Conservation (phyloP, 64 coral and sea anemone genomes). For the Dendrophyllia cribrosa region DNA sequence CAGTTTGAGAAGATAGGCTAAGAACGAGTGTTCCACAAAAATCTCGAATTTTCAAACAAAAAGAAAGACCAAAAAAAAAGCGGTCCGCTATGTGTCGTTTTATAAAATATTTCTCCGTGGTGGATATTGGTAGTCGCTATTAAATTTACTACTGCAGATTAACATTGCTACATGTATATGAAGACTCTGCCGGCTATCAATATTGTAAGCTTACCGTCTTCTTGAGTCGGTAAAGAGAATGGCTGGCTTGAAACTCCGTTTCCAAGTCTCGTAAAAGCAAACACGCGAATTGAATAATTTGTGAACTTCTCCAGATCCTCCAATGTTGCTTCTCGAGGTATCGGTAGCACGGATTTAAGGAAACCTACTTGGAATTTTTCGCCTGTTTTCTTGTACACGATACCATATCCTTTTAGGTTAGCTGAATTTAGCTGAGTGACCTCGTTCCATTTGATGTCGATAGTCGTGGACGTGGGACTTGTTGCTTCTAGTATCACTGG, state of each 20-base stretch:
- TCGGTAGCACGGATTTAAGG: slow-evolving; percentile 38
- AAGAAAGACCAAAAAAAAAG: too few species aligned
- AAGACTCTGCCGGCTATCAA: too few species aligned
- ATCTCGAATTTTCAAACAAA: too few species aligned
- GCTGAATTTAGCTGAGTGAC: slow-evolving; percentile 18
- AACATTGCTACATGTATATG: too few species aligned
- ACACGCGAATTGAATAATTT: slow-evolving; percentile 65
- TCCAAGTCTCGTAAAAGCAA: slow-evolving; percentile 55
- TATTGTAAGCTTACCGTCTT: slow-evolving; percentile 54
- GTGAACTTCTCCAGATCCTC: slow-evolving; percentile 59
- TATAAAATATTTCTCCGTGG: too few species aligned
- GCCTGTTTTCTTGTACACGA: slow-evolving; percentile 63
- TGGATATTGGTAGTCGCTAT: too few species aligned
- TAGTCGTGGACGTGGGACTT: slow-evolving; percentile 42
- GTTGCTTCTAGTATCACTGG: slow-evolving; percentile 28
- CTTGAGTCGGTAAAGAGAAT: slow-evolving; percentile 48
- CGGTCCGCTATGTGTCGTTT: too few species aligned
- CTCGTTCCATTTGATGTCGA: slow-evolving; percentile 49
- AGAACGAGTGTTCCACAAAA: too few species aligned
- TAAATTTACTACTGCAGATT: too few species aligned
- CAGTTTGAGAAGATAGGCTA: too few species aligned
- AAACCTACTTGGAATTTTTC: slow-evolving; percentile 19
- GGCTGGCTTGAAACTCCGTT: slow-evolving; percentile 78
- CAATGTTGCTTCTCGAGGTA: not conserved
- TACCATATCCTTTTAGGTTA: slow-evolving; percentile 14